Base-by-base conservation (phyloP, 2,113 vertebrate genomes). In the Toxostoma redivivum region DNA sequence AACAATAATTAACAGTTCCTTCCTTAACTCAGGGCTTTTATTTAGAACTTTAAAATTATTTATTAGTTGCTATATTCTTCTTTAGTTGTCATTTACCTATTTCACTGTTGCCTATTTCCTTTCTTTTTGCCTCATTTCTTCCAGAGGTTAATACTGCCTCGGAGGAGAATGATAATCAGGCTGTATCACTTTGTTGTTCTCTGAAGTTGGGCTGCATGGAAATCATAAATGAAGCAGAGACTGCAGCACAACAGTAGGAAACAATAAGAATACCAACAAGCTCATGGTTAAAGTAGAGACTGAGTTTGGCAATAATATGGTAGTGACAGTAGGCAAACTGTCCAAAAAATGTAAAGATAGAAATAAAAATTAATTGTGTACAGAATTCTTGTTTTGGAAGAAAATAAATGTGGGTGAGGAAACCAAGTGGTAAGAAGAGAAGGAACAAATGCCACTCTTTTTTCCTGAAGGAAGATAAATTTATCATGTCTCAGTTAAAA, bases 141-240 rank as follows among this genome's bases (percentile, higher is more conserved):
- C 77, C 86, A 69, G 40, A 81, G 45, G 31, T 7, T 74, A 53
- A 60, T 89, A 45, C 15, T 84, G n/a, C 67, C n/a, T 88, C 67
- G n/a, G 70, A 96, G 61, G 62, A 76, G 70, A 94, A 85, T 82
- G 28, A 82, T 80, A 89, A 91, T 90, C 40, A 81, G 33, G 7
- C 18, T 84, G n/a, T 50, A 79, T 76, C 66, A 50, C 21, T 89
- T 89, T 87, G 48, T 79, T 89, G 66, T 88, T 92, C 62, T n/a
- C 58, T 80, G 35, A 85, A 73, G 61, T n/a, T 57, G 7, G 7
- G 28, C 24, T 88, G 33, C 56, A 64, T n/a, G 47, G 38, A 80
- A 87, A 90, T 76, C 51, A 87, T 90, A 91, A 95, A 95, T 90
- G 82, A 90, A 88, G 54, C 78, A 91, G 38, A 54, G 42, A 61